phyloP scores from a whole-genome alignment of 2,113 vertebrate genomes.

The Myodes glareolus region DNA sequence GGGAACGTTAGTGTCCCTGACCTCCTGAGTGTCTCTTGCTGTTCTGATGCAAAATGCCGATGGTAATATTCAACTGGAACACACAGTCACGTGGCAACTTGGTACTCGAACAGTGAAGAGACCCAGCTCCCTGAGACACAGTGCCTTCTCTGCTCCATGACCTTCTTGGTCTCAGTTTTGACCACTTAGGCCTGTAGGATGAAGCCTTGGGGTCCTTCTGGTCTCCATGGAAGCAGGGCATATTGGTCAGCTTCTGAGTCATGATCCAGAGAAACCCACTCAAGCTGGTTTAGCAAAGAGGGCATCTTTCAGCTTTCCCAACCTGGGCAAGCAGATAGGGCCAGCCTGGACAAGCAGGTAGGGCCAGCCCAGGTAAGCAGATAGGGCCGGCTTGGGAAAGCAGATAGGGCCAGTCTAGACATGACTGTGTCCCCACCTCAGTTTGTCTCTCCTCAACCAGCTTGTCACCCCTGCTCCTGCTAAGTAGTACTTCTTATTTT shows the following conservation, averaged over 20 bases:
- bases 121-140: neutral
- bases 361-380: neutral
- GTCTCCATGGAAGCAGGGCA: neutral
- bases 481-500: neutral
- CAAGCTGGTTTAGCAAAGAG: neutral
- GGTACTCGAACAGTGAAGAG: neutral
- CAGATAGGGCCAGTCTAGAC: neutral
- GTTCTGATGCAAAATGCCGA: neutral
- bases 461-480: neutral
- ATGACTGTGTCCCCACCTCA: neutral
- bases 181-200: neutral
- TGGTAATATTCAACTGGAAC: neutral
- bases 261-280: neutral
- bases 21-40: neutral
- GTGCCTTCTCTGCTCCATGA: neutral
- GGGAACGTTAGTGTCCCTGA: neutral
- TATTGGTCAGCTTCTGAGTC: neutral
- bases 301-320: neutral
- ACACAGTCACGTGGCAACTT: neutral
- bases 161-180: neutral
- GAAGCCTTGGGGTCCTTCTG: neutral
- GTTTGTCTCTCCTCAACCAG: neutral
- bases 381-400: neutral
- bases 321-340: neutral
- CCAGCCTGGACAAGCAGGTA: neutral